phyloP scores from a whole-genome alignment of 2,888 invertebrate species.

The Gibbula magus region DNA sequence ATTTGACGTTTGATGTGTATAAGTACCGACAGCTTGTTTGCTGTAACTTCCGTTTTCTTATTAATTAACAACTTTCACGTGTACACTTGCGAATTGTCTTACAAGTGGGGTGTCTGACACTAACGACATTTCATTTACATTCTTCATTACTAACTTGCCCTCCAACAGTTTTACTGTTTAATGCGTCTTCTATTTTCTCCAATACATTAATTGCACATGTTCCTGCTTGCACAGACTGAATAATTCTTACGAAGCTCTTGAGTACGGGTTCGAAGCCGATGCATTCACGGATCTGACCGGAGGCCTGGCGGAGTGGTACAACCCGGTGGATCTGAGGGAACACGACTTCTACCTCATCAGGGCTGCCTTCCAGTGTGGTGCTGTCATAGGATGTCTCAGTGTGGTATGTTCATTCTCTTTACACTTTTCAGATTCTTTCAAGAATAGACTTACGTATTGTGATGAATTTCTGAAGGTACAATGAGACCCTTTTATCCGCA shows the following conservation, averaged over 20 bases:
- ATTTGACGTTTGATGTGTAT: too few relatives aligned
- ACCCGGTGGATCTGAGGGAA: slow-evolving; percentile 58
- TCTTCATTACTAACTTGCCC: too few relatives aligned
- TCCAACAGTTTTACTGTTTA: neutral
- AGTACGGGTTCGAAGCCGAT: slow-evolving; percentile 66
- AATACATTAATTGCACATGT: neutral
- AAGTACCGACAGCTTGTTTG: too few relatives aligned
- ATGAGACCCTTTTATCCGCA: too few relatives aligned
- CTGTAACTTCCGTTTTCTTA: too few relatives aligned
- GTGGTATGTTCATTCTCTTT: slow-evolving; percentile 44
- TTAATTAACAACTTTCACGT: too few relatives aligned
- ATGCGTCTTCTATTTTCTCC: neutral
- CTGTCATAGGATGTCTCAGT: slow-evolving; percentile 65
- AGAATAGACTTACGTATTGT: too few relatives aligned
- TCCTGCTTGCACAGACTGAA: slow-evolving; percentile 50
- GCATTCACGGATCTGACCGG: slow-evolving; percentile 66
- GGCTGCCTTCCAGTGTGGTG: slow-evolving; percentile 63
- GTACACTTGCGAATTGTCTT: too few relatives aligned
- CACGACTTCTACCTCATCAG: slow-evolving; percentile 64
- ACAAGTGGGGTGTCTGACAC: too few relatives aligned
- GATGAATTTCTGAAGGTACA: too few relatives aligned
- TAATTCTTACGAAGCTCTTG: slow-evolving; percentile 61
- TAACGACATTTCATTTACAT: too few relatives aligned
- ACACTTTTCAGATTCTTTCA: too few relatives aligned
- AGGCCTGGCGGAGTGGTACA: slow-evolving; percentile 66